A percentile compares a stretch with the other conserved stretches of the same genome.
These are phyloP conservation scores for Scaptomyza hsui DNA, from an alignment of 1,140 invertebrate species.

Conservation along the genomic window DNA sequence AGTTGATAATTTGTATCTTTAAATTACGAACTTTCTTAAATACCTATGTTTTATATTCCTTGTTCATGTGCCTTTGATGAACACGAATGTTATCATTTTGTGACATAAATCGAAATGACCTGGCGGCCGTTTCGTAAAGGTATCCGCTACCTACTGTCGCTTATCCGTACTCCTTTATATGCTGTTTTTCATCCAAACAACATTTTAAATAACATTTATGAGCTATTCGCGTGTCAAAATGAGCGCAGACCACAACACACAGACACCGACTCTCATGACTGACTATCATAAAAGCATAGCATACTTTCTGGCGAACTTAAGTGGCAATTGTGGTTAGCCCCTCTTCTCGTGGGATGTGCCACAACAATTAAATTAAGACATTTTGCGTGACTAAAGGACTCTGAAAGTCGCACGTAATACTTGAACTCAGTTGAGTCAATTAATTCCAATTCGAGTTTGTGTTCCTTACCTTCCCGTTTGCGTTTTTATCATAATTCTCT, in stretches of 20 bases:
- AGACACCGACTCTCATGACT: neutral
- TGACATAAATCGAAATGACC: conserved; percentile 30
- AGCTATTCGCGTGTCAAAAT: conserved; percentile 52
- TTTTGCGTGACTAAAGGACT: conserved; percentile 39
- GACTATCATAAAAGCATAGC: conserved; percentile 25
- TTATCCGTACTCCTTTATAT: conserved; percentile 1
- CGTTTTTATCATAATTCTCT: conserved; percentile 6
- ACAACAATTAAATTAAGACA: conserved; percentile 63
- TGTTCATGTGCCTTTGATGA: conserved; percentile 23
- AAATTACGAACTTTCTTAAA: no score
- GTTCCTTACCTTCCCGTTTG: neutral
- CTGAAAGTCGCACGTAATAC: conserved; percentile 36
- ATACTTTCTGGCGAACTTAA: conserved; percentile 25
- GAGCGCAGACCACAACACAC: conserved; percentile 18
- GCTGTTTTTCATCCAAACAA: conserved; percentile 36
- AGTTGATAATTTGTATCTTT: no score
- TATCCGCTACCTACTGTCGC: conserved; percentile 5
- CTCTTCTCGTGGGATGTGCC: neutral
- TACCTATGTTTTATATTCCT: no score
- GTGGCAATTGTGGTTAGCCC: conserved; percentile 3
- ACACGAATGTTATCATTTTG: conserved; percentile 23
- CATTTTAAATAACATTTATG: conserved; percentile 67
- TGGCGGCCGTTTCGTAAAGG: conserved; percentile 21
- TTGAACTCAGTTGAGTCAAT: conserved; percentile 18
- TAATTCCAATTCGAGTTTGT: conserved; percentile 27